phyloP scores from a whole-genome alignment of 2,113 vertebrate genomes.

The Cepphus grylle region DNA sequence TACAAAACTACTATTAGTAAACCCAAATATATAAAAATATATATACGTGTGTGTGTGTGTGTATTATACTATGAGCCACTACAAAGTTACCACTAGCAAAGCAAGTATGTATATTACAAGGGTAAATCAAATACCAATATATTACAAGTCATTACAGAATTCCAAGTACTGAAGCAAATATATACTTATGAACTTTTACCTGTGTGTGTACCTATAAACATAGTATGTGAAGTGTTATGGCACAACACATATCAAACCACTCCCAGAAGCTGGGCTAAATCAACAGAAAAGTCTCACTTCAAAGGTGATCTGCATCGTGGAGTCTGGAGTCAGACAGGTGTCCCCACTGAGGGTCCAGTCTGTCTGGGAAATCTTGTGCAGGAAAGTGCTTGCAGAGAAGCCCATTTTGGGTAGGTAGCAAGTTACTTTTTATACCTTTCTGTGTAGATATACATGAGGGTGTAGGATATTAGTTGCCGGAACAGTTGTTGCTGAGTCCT shows the following conservation, averaged over 20 bases:
- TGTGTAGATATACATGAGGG: neutral
- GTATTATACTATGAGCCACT: neutral
- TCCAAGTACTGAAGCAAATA: neutral
- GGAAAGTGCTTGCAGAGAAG: neutral
- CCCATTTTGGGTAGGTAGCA: neutral
- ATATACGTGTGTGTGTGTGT: too few relatives aligned
- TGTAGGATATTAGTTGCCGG: neutral
- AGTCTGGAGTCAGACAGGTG: neutral
- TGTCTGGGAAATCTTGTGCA: neutral
- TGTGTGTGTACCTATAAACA: neutral
- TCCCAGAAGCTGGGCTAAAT: neutral
- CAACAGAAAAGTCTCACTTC: neutral
- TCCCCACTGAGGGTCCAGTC: accelerated
- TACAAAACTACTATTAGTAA: accelerated
- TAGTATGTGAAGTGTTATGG: accelerated
- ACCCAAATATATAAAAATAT: neutral
- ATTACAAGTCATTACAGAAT: neutral
- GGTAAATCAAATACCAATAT: neutral
- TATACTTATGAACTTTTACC: neutral
- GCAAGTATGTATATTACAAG: neutral
- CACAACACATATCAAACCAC: accelerated
- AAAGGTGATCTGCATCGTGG: neutral
- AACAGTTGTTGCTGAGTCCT: neutral
- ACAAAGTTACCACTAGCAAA: neutral
- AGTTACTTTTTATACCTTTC: neutral